Conservation (phyloP, 2,888 invertebrate species). For the Agelastica alni region DNA sequence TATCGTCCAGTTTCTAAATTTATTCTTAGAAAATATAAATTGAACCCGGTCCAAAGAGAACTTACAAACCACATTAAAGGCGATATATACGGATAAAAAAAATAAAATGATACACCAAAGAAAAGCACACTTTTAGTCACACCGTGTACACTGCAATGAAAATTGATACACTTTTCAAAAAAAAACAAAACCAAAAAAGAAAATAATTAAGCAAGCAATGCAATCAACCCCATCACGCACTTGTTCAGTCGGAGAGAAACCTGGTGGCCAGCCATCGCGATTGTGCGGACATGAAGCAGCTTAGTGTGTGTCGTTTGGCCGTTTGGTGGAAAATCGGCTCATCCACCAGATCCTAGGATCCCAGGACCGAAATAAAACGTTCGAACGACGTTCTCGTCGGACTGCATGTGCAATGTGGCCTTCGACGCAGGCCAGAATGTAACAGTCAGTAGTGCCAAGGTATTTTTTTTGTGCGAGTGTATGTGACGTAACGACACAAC, state of each 20-base stretch:
- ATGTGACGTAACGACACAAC: slow-evolving; percentile 11
- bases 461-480: slow-evolving; percentile 17
- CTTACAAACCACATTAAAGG: slow-evolving; percentile 9
- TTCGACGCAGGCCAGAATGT: slow-evolving; percentile 21
- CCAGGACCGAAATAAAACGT: slow-evolving; percentile 35
- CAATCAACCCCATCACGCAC: slow-evolving; percentile 10
- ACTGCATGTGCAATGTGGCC: slow-evolving; percentile 21
- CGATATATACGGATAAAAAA: slow-evolving; percentile 20
- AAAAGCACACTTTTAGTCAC: slow-evolving; percentile 19
- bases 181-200: no score
- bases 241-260: slow-evolving; percentile 26
- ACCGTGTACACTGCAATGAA: slow-evolving; percentile 1
- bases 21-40: slow-evolving; percentile 20
- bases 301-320: no score
- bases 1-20: slow-evolving; percentile 21
- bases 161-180: slow-evolving; percentile 11
- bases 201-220: slow-evolving; percentile 21
- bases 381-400: slow-evolving; percentile 12
- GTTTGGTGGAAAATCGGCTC: slow-evolving; percentile 34
- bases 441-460: slow-evolving; percentile 14
- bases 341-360: slow-evolving; percentile 33
- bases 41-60: slow-evolving; percentile 23
- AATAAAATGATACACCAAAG: slow-evolving; percentile 21
- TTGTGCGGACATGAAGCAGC: slow-evolving; percentile 40
- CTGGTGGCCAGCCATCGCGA: slow-evolving; percentile 19